Percentiles rank a stretch among this genome's conserved stretches.
These are phyloP conservation scores for Bombyx mandarina DNA, from an alignment of 1,140 invertebrate species.

Conservation along the genomic window DNA sequence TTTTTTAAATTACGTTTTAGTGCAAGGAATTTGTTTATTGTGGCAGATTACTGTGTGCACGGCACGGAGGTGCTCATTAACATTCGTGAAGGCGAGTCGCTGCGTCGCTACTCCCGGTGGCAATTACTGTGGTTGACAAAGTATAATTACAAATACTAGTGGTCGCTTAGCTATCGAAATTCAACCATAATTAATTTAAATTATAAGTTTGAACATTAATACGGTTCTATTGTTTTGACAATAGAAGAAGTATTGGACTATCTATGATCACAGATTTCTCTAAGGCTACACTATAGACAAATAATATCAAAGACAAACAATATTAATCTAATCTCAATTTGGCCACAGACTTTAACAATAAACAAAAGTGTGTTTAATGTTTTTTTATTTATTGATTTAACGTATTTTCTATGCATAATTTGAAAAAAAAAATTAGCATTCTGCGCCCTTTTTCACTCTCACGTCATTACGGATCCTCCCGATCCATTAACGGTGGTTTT, in stretches of 20 bases:
- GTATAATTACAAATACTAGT: neutral
- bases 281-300: too few relatives aligned
- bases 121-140: neutral
- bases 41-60: slow-evolving; percentile 40
- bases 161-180: neutral
- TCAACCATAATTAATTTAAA: neutral
- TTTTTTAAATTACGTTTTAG: slow-evolving; percentile 33
- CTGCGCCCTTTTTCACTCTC: too few relatives aligned
- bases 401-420: neutral
- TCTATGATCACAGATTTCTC: neutral
- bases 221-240: neutral
- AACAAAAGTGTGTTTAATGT: neutral
- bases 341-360: too few relatives aligned
- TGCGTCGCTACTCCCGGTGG: neutral
- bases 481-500: too few relatives aligned
- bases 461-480: too few relatives aligned
- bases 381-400: too few relatives aligned
- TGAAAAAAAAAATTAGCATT: neutral
- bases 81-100: slow-evolving; percentile 18
- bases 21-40: slow-evolving; percentile 46
- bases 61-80: slow-evolving; percentile 25
- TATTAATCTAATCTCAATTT: too few relatives aligned
- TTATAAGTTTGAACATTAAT: neutral
- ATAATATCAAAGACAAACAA: too few relatives aligned
- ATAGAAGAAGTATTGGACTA: neutral